Evolutionary conservation across 2,797 vertebrate genomes (phyloP).

Genomic region (Cossypha dichroa): DNA sequence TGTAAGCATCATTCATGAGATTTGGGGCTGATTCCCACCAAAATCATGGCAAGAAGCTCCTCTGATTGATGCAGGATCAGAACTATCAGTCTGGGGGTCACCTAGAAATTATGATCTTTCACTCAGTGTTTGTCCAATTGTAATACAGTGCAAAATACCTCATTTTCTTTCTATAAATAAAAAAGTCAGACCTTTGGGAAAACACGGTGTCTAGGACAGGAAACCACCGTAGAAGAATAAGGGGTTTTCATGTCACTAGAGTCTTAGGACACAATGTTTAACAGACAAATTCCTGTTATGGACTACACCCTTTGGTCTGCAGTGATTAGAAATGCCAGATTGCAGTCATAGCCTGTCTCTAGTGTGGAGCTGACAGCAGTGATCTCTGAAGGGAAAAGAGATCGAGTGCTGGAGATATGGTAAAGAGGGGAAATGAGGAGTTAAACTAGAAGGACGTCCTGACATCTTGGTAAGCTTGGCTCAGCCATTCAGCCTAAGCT

Average conservation of each 20-base stretch:
- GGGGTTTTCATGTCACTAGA: neutral
- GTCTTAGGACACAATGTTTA: neutral
- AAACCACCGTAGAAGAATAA: neutral
- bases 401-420: neutral
- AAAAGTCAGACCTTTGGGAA: neutral
- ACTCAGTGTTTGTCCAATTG: neutral
- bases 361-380: neutral
- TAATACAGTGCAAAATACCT: neutral
- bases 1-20: neutral
- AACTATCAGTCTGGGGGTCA: neutral
- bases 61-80: neutral
- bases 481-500: neutral
- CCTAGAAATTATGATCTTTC: neutral
- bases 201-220: neutral
- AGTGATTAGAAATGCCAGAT: neutral
- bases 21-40: neutral
- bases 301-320: neutral
- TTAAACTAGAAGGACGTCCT: neutral
- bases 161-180: neutral
- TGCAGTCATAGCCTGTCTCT: neutral
- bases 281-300: neutral
- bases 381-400: neutral
- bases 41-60: neutral
- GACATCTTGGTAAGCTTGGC: neutral
- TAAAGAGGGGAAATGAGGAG: neutral